Conservation (phyloP, 2,888 invertebrate genomes). For the Geotrupes spiniger region DNA sequence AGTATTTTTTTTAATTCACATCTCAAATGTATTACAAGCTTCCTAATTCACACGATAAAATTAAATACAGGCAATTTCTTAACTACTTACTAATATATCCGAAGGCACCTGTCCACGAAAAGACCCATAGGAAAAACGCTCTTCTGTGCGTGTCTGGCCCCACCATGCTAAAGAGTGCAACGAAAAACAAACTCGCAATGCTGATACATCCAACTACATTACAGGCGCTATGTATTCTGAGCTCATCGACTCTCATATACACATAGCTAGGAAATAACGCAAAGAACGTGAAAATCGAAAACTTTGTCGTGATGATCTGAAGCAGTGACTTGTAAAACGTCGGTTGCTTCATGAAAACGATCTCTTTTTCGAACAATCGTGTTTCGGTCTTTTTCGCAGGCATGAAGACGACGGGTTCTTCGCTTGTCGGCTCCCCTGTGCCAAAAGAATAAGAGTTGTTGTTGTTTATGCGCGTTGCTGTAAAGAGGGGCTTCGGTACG, state of each 20-base stretch:
- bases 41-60: no score
- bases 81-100: constrained; percentile 60
- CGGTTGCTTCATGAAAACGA: constrained; percentile 37
- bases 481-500: constrained; percentile 56
- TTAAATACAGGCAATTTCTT: no score
- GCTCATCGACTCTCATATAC: constrained; percentile 39
- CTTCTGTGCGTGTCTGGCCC: constrained; percentile 38
- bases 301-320: constrained; percentile 55
- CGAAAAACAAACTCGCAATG: constrained; percentile 34
- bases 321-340: constrained; percentile 58
- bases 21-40: no score
- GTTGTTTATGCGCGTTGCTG: constrained; percentile 55
- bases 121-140: constrained; percentile 41
- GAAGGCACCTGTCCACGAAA: constrained; percentile 54
- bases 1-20: no score
- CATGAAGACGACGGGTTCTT: constrained; percentile 39
- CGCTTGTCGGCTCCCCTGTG: constrained; percentile 27
- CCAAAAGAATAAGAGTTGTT: constrained; percentile 46
- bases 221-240: constrained; percentile 35
- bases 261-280: constrained; percentile 56
- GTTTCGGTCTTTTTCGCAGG: constrained; percentile 23
- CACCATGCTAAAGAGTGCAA: constrained; percentile 37
- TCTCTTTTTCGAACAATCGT: constrained; percentile 8
- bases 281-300: constrained; percentile 54
- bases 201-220: constrained; percentile 40